Conservation (phyloP, 2,888 invertebrate genomes). For the Meiosimyza decipiens region DNA sequence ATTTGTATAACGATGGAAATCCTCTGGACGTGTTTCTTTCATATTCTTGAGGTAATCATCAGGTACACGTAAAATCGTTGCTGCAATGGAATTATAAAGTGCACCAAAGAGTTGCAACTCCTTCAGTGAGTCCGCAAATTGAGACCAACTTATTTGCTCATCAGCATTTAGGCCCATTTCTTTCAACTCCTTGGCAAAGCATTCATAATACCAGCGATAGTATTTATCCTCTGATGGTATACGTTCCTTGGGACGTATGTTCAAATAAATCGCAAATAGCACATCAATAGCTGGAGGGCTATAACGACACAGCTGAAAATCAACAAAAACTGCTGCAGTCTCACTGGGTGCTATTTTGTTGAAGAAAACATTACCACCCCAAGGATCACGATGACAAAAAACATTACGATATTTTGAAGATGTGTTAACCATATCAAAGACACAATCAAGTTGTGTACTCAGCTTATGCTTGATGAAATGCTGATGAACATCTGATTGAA, state of each 20-base stretch:
- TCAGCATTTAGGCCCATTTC: conserved; percentile 53
- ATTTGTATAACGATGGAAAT: conserved; percentile 64
- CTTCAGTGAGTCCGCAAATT: conserved; percentile 60
- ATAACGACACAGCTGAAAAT: conserved; percentile 61
- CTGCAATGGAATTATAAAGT: conserved; percentile 62
- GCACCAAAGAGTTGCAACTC: conserved; percentile 62
- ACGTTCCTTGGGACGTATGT: conserved; percentile 50
- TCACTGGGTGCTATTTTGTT: conserved; percentile 41
- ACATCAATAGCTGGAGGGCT: conserved; percentile 62
- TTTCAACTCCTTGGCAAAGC: conserved; percentile 55
- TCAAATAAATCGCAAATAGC: conserved; percentile 57
- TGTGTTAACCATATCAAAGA: conserved; percentile 57
- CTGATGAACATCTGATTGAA: conserved; percentile 48
- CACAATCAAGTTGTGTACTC: conserved; percentile 49
- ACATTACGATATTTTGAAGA: conserved; percentile 66
- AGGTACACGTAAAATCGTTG: conserved; percentile 59
- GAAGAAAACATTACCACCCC: conserved; percentile 64
- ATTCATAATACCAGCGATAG: conserved; percentile 49
- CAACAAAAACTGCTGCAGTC: conserved; percentile 56
- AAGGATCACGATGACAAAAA: conserved; percentile 65
- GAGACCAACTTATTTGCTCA: conserved; percentile 55
- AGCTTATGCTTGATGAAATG: conserved; percentile 54
- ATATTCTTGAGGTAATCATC: conserved; percentile 60
- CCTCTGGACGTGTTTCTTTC: conserved; percentile 55
- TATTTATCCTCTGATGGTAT: conserved; percentile 44